Percentiles rank a stretch among this genome's conserved stretches.
phyloP scores from a whole-genome alignment of 2,888 invertebrate species.

The Ectobius pallidus region DNA sequence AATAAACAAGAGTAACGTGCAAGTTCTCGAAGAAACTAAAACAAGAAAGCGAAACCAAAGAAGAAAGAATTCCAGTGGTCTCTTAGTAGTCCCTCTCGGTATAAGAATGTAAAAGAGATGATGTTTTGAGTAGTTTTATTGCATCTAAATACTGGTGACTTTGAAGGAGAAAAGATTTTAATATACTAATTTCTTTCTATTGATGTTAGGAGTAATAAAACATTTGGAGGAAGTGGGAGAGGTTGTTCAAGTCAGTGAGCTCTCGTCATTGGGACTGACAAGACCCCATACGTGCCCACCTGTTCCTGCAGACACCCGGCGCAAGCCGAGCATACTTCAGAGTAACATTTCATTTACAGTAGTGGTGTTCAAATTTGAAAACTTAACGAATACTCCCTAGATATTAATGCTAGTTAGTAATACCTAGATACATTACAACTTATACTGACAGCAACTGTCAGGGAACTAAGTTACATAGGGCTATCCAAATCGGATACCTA shows the following conservation, averaged over 20 bases:
- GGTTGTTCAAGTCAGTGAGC: neutral
- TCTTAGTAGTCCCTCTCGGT: neutral
- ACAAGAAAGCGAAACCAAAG: neutral
- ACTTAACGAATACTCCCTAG: too few relatives aligned
- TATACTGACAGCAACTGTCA: too few relatives aligned
- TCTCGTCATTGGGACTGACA: neutral
- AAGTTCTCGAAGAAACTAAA: neutral
- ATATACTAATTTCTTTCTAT: neutral
- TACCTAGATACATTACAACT: too few relatives aligned
- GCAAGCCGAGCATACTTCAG: too few relatives aligned
- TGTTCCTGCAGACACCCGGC: too few relatives aligned
- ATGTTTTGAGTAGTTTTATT: neutral
- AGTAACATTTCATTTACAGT: too few relatives aligned
- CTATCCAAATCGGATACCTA: too few relatives aligned
- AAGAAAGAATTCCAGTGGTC: neutral
- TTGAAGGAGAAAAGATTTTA: neutral
- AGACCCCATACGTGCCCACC: neutral
- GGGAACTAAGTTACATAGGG: too few relatives aligned
- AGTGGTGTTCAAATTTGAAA: too few relatives aligned
- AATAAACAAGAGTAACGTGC: conserved; percentile 17
- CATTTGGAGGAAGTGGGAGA: neutral
- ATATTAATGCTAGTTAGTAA: too few relatives aligned
- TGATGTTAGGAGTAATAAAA: neutral
- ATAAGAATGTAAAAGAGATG: neutral
- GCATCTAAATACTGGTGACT: neutral